These are phyloP conservation scores for Propsilocerus akamusi DNA, from an alignment of 1,140 invertebrate species.

Conservation along the genomic window DNA sequence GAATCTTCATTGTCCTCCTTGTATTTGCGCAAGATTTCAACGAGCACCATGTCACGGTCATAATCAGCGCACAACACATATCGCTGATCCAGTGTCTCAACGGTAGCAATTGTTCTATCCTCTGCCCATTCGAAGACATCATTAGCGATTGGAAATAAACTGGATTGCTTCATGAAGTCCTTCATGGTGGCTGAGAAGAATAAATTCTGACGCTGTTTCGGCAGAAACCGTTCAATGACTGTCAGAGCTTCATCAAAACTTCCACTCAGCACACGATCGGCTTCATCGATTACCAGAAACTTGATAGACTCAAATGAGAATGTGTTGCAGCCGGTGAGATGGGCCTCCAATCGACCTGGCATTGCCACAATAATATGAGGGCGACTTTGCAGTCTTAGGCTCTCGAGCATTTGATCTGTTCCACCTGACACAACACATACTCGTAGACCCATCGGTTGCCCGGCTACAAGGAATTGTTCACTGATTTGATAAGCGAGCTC, in stretches of 20 bases:
- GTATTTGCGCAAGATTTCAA: slow-evolving; percentile 71
- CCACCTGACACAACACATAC: slow-evolving; percentile 78
- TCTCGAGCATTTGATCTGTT: slow-evolving; percentile 83
- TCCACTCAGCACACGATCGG: slow-evolving; percentile 66
- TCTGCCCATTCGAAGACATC: slow-evolving; percentile 36
- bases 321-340: slow-evolving; percentile 66
- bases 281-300: slow-evolving; percentile 84
- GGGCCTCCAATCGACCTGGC: slow-evolving; percentile 76
- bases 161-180: slow-evolving; percentile 36
- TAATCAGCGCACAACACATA: slow-evolving; percentile 80
- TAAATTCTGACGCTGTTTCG: slow-evolving; percentile 64
- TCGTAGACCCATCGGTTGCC: slow-evolving; percentile 66
- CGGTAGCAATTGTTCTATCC: slow-evolving; percentile 50
- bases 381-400: slow-evolving; percentile 60
- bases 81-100: slow-evolving; percentile 70
- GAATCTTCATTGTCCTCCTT: slow-evolving; percentile 46
- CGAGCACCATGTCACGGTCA: slow-evolving; percentile 83
- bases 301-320: slow-evolving; percentile 64
- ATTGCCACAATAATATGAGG: slow-evolving; percentile 92
- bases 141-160: slow-evolving; percentile 20
- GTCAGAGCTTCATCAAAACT: slow-evolving; percentile 63
- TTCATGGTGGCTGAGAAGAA: slow-evolving; percentile 96
- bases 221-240: slow-evolving; percentile 63
- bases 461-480: slow-evolving; percentile 81
- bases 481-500: slow-evolving; percentile 86